These are phyloP conservation scores for Uromys caudimaculatus DNA, from an alignment of 2,797 vertebrate species.

Conservation along the genomic window DNA sequence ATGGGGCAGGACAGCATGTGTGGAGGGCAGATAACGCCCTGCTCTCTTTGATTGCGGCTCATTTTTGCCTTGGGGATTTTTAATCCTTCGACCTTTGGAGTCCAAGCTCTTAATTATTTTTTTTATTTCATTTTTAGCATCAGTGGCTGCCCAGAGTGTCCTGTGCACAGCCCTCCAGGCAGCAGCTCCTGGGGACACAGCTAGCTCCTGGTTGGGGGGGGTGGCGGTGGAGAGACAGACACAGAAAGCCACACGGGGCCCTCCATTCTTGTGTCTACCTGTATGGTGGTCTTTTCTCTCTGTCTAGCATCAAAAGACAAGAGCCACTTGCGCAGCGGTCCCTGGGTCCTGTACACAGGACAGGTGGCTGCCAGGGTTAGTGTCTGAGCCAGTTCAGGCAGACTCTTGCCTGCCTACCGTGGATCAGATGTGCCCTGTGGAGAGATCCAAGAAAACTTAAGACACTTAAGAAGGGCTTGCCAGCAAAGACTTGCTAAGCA, in stretches of 20 bases:
- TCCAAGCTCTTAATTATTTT: constrained; percentile 61
- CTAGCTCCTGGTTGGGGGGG: neutral
- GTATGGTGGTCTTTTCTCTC: neutral
- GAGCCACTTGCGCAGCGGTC: neutral
- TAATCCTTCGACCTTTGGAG: constrained; percentile 50
- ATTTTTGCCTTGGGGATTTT: neutral
- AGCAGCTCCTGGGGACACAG: neutral
- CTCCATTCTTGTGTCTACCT: too few relatives aligned
- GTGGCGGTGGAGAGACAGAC: neutral
- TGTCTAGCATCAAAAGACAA: neutral
- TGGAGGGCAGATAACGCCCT: constrained; percentile 15
- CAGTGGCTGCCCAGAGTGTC: neutral
- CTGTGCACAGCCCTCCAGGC: accelerated
- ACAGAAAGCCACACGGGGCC: neutral
- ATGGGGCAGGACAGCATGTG: neutral
- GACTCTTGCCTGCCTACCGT: neutral
- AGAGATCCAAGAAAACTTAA: neutral
- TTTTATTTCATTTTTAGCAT: constrained; percentile 52
- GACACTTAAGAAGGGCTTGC: accelerated
- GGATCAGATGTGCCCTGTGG: neutral
- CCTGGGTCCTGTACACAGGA: accelerated
- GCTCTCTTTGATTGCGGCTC: neutral
- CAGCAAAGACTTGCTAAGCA: neutral
- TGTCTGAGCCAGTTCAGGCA: neutral
- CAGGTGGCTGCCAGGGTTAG: neutral